Percentiles rank a stretch among this genome's conserved stretches.
Conservation (phyloP, 2,888 invertebrate genomes). For the Bimastos eiseni region DNA sequence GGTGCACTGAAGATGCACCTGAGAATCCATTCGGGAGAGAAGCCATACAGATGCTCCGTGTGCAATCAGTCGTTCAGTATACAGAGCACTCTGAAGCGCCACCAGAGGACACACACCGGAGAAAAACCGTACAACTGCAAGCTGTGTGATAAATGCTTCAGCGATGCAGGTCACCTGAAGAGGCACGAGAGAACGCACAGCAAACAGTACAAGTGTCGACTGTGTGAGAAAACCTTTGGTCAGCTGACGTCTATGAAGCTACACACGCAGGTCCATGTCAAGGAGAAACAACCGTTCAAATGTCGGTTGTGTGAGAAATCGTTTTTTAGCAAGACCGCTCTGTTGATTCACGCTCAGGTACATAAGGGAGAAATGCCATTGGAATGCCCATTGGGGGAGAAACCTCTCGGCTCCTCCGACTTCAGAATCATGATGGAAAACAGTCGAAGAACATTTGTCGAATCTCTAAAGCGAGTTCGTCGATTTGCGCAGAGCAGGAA, state of each 20-base stretch:
- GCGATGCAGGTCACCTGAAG: conserved; percentile 9
- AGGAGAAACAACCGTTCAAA: background rate
- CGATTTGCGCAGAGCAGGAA: background rate
- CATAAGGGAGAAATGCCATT: background rate
- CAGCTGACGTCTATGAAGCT: background rate
- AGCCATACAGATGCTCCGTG: conserved; percentile 20
- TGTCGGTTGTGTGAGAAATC: background rate
- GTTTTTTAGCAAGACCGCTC: background rate
- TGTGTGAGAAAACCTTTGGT: background rate
- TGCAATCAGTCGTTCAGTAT: conserved; percentile 17
- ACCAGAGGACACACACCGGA: background rate
- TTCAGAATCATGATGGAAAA: conserved; percentile 8
- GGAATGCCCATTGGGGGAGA: background rate
- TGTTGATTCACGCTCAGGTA: background rate
- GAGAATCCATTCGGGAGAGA: conserved; percentile 31
- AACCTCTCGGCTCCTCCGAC: background rate
- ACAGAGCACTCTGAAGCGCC: background rate
- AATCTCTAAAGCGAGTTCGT: background rate
- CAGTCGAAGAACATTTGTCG: background rate
- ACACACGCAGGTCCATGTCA: background rate
- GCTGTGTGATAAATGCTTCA: background rate
- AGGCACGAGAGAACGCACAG: background rate
- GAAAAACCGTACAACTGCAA: conserved; percentile 22
- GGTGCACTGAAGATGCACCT: conserved; percentile 30
- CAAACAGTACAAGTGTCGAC: background rate